Evolutionary conservation across 2,797 vertebrate species (phyloP), one percentile per base, ranked within the genome.

Genomic region (Glossophaga mutica): DNA sequence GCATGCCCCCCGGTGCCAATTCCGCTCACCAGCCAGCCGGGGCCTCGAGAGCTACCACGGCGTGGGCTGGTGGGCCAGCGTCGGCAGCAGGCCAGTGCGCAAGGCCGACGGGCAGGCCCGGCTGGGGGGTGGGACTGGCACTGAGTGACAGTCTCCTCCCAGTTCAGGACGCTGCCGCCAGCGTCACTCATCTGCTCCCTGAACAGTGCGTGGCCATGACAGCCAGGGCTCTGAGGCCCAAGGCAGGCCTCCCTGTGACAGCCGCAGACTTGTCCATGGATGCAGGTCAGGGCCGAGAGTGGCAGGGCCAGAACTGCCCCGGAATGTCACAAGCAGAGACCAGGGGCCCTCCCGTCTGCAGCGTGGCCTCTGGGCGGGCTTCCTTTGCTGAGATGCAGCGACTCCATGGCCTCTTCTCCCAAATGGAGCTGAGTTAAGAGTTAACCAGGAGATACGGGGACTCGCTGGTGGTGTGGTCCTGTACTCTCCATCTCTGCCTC

Each of bases 11-110:
- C 19, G 55, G 55, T 82, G 89, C 73, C 2, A 18, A 87, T 91
- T 91, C 91, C 9, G 0, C 73, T 98, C 86, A 78, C 90, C 77
- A 94, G 59, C 92, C 85, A 94, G 50, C 84, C 83, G 12, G 16
- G 76, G 81, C 96, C 93, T 92, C 70, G 67, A 76, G 87, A 97
- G 79, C 74, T 29, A 5, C 59, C 59, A 62, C 11, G 12, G 59
- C 6, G 29, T 6, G 74, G 77, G 21, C 89, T 32, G 24, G 87
- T n/a, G 0, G 1, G 94, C 74, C 95, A 88, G 87, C 9, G 34
- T 21, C 9, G 10, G 12, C 57, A 87, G 86, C 55, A 94, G 95
- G 91, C 93, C 8, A 0, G 14, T 29, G 8, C 86, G 91, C 0
- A 22, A 71, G 55, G 73, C 82, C 11, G 22, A 74, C 57, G 87